phyloP scores from a whole-genome alignment of 2,797 vertebrate species.

The Oryzias dopingdopingensis region DNA sequence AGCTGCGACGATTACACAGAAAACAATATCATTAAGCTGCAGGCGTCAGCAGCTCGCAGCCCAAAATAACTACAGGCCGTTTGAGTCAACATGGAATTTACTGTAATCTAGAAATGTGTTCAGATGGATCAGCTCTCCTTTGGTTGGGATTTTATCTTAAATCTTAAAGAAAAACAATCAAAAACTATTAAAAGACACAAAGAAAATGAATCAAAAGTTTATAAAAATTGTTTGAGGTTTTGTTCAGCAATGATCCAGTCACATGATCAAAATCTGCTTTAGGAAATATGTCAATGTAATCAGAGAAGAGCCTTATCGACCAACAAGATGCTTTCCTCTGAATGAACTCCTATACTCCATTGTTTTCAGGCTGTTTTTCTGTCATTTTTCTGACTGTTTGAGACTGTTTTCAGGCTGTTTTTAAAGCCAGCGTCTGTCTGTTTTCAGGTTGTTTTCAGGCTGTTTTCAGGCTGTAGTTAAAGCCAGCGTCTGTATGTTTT shows the following conservation, averaged over 20 bases:
- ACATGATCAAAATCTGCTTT: background rate
- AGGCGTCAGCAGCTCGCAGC: slow-evolving; percentile 33
- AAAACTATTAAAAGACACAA: background rate
- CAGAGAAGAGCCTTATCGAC: no score
- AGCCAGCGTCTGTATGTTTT: no score
- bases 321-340: no score
- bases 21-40: slow-evolving; percentile 54
- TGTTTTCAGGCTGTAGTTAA: no score
- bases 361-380: no score
- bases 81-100: slow-evolving; percentile 18
- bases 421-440: no score
- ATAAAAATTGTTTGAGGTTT: background rate
- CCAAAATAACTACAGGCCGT: slow-evolving; percentile 51
- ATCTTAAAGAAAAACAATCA: background rate
- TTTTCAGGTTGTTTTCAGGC: no score
- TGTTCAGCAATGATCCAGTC: background rate
- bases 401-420: no score
- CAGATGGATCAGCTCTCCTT: background rate
- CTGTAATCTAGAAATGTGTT: background rate
- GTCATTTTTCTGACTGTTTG: no score
- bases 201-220: background rate
- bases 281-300: background rate
- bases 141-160: background rate
- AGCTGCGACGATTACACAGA: slow-evolving; percentile 54
- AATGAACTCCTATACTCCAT: no score